Conservation (phyloP, 2,797 vertebrate species). For the Phataginus tetradactyla region DNA sequence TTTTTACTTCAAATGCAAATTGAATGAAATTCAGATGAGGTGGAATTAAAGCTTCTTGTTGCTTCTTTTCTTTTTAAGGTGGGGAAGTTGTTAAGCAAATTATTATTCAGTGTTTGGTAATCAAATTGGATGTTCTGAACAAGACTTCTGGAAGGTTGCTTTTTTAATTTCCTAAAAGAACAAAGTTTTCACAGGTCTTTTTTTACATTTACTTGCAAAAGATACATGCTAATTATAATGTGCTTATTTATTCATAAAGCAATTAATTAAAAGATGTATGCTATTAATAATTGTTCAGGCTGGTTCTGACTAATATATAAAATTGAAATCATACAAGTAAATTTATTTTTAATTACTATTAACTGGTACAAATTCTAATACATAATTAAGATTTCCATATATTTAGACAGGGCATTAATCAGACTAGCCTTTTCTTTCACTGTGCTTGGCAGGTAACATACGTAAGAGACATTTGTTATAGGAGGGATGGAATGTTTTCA, state of each 20-base stretch:
- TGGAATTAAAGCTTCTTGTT: background rate
- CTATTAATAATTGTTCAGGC: background rate
- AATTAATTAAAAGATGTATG: background rate
- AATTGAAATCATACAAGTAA: background rate
- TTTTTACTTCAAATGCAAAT: background rate
- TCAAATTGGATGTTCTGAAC: background rate
- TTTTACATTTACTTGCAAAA: constrained; percentile 39
- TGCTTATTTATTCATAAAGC: background rate
- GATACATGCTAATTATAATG: background rate
- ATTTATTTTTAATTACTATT: background rate
- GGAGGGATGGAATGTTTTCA: background rate
- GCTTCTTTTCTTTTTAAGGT: background rate
- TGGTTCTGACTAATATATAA: constrained; percentile 10
- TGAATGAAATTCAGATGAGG: background rate
- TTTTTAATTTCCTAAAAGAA: background rate
- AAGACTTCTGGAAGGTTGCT: background rate
- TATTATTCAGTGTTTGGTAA: background rate
- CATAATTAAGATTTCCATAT: background rate
- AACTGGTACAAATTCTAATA: background rate
- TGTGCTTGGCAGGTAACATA: background rate
- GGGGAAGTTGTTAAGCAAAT: background rate
- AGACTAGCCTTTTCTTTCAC: background rate
- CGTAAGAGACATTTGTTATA: background rate
- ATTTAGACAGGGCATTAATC: background rate
- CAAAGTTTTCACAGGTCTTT: background rate